phyloP scores from a whole-genome alignment of 2,113 vertebrate genomes.

The Amazona guildingii region DNA sequence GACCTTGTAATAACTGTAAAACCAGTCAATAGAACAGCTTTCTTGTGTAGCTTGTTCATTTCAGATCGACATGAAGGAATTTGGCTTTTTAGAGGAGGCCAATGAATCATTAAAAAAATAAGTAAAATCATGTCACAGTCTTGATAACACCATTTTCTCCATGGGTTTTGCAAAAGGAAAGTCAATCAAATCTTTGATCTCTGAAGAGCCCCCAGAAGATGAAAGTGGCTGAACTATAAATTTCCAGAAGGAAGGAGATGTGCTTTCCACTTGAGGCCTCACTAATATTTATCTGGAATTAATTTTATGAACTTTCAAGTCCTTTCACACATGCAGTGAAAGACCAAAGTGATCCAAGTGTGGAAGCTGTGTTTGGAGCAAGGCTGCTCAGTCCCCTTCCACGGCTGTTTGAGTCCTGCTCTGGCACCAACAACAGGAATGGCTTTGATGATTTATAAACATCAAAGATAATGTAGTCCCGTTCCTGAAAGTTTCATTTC shows the following conservation, averaged over 20 bases:
- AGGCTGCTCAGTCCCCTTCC: not conserved
- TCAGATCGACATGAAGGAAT: not conserved
- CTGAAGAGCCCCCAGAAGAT: constrained; percentile 19
- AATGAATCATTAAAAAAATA: not conserved
- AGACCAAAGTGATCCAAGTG: not conserved
- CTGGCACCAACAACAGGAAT: fast-evolving
- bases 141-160: not conserved
- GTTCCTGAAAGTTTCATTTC: not conserved
- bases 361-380: not conserved
- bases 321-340: not conserved
- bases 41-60: not conserved
- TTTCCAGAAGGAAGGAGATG: constrained; percentile 40
- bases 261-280: constrained; percentile 47
- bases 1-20: not conserved
- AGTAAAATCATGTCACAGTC: not conserved
- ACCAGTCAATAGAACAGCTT: not conserved
- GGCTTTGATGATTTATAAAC: not conserved
- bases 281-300: constrained; percentile 37
- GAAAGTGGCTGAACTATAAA: constrained; percentile 48
- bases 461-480: not conserved
- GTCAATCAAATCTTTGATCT: constrained; percentile 41
- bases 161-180: not conserved
- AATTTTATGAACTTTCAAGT: constrained; percentile 46
- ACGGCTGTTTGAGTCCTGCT: not conserved
- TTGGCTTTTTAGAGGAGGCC: not conserved